Evolutionary conservation across 2,797 vertebrate genomes (phyloP).

Genomic region (Gouania willdenowi): DNA sequence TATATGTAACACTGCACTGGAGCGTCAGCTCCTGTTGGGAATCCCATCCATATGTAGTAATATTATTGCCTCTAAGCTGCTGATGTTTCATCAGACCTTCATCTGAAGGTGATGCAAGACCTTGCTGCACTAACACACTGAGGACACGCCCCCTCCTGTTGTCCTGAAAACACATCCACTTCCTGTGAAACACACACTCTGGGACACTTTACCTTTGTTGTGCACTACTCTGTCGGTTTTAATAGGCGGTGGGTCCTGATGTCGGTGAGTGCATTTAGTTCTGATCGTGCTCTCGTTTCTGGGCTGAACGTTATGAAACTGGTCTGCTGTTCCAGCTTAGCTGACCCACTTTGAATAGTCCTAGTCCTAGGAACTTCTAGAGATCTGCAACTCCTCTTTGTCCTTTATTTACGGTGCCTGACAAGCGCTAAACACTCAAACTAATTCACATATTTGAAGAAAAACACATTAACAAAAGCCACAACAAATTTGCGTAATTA

Average conservation of each 20-base stretch:
- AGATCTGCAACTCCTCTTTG: too few species aligned
- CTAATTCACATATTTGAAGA: too few species aligned
- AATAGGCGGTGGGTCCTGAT: too few species aligned
- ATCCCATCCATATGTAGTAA: too few species aligned
- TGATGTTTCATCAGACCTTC: conserved; percentile 61
- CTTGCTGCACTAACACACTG: conserved; percentile 35
- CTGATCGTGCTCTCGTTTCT: neutral
- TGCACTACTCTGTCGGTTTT: neutral
- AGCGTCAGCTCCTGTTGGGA: too few species aligned
- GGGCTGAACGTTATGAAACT: conserved; percentile 7
- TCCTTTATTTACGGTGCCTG: too few species aligned
- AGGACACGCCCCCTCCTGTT: conserved; percentile 53
- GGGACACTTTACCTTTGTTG: neutral
- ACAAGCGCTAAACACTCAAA: too few species aligned
- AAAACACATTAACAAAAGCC: too few species aligned
- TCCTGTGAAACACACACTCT: neutral
- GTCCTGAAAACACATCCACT: conserved; percentile 28
- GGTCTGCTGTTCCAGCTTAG: neutral
- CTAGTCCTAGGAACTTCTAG: neutral
- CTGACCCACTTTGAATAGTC: too few species aligned
- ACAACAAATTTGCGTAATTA: too few species aligned
- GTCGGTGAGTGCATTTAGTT: conserved; percentile 61
- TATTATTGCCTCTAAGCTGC: conserved; percentile 12
- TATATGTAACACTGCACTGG: too few species aligned
- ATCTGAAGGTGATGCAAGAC: conserved; percentile 66